A percentile compares a stretch with the other conserved stretches of the same genome.
phyloP scores from a whole-genome alignment of 2,888 invertebrate genomes.

The Dasysyrphus albostriatus region DNA sequence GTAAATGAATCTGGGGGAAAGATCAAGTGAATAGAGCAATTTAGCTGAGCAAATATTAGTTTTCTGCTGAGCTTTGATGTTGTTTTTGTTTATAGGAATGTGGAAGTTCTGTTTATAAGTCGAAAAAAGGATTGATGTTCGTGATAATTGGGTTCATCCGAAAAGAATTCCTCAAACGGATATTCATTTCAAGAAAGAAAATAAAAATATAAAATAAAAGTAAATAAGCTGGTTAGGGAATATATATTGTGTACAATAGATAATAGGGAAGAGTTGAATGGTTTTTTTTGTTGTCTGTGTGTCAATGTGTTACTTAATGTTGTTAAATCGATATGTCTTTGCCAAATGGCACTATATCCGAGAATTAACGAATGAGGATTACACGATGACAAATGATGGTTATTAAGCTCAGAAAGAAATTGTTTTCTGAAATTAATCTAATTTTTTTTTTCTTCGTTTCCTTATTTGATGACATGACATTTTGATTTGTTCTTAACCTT shows the following conservation, averaged over 20 bases:
- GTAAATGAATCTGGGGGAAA: slow-evolving; percentile 61
- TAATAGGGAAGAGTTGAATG: not conserved
- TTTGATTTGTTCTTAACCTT: not conserved
- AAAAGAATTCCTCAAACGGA: slow-evolving; percentile 53
- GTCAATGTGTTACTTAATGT: slow-evolving; percentile 35
- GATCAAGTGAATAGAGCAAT: slow-evolving; percentile 67
- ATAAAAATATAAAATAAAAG: not conserved
- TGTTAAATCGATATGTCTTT: slow-evolving; percentile 27
- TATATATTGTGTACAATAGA: not conserved
- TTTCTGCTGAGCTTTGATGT: slow-evolving; percentile 25
- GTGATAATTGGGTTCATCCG: slow-evolving; percentile 64
- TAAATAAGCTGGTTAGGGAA: slow-evolving; percentile 41
- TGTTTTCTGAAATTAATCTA: slow-evolving; percentile 26
- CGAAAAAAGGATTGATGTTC: slow-evolving; percentile 62
- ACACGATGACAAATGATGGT: slow-evolving; percentile 24
- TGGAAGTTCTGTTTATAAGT: slow-evolving; percentile 18
- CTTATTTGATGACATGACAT: not conserved
- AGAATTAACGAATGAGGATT: slow-evolving; percentile 8
- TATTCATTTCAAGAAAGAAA: slow-evolving; percentile 40
- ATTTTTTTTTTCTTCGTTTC: not conserved
- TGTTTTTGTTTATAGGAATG: slow-evolving; percentile 27
- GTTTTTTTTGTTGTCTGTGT: slow-evolving; percentile 9
- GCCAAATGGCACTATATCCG: not conserved
- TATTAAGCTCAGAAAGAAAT: slow-evolving; percentile 7
- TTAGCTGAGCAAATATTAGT: slow-evolving; percentile 67